Conservation (phyloP, 1,140 invertebrate genomes). For the Drosophila willistoni region DNA sequence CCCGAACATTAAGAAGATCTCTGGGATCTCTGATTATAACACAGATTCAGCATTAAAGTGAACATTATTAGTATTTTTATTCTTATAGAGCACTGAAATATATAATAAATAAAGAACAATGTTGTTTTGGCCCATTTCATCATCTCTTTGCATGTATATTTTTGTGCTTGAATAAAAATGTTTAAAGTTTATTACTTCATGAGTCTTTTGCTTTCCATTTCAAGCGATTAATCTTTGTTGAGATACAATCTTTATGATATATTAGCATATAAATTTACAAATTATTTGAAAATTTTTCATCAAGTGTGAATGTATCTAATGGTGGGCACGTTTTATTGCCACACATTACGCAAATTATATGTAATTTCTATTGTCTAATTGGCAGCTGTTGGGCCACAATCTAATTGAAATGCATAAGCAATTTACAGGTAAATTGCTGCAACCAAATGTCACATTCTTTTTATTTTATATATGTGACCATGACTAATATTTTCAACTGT, state of each 20-base stretch:
- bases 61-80: too few species aligned
- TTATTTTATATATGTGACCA: constrained; percentile 47
- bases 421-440: constrained; percentile 32
- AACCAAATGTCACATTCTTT: constrained; percentile 21
- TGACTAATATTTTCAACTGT: constrained; percentile 29
- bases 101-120: too few species aligned
- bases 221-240: neutral
- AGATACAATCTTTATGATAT: neutral
- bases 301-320: constrained; percentile 25
- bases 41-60: too few species aligned
- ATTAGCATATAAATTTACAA: neutral
- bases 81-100: too few species aligned
- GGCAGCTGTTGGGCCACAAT: constrained; percentile 35
- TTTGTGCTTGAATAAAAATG: too few species aligned
- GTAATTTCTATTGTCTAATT: constrained; percentile 47
- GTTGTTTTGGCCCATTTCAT: too few species aligned
- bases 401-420: constrained; percentile 57
- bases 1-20: too few species aligned
- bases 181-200: too few species aligned
- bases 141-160: too few species aligned
- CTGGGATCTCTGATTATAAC: too few species aligned
- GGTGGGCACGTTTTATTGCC: constrained; percentile 26
- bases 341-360: constrained; percentile 7
- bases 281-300: constrained; percentile 1
- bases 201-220: neutral